Base-by-base conservation (phyloP, 1,140 invertebrate species). In the Solenopsis invicta region DNA sequence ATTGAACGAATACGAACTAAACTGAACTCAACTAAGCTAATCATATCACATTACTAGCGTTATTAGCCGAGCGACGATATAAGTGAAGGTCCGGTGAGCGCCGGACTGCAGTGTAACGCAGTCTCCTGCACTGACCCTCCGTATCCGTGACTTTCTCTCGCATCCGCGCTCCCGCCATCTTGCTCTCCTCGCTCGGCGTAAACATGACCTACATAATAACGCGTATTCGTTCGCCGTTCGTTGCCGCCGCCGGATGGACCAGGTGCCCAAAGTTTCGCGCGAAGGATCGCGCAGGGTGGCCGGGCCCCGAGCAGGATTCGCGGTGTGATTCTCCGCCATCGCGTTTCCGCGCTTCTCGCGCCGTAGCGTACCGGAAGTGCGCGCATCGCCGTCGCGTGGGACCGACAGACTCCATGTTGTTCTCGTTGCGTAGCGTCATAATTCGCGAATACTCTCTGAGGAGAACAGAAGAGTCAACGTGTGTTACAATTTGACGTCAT, bases 11-110 rank as follows among this genome's bases (percentile, higher is more conserved):
- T 94, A 95, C 91, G 94, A 95, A 95, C 94, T 95, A 95, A 95
- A 95, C 95, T 95, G 94, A 95, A 95, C 94, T 95, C 94, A 95
- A 95, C 95, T 95, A 94, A 95, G 93, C 95, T 95, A 95, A 95
- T 95, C 94, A 94, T 95, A 95, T 95, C 94, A 95, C 94, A 95
- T 95, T 95, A 95, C 95, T 94, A 93, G 93, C 92, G 94, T 95
- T 95, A 95, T 95, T 95, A 95, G 94, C 93, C 93, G 92, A 92
- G 93, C 93, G 93, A 94, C 93, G 94, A 95, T 95, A 95, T 95
- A 95, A 95, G 94, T 93, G 92, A 95, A 95, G 94, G 93, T 92
- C 92, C 94, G 93, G 90, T 93, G 94, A 94, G 94, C 95, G 93
- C 91, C 94, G 16, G 88, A 78, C 89, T 90, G 89, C 89, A 90